A percentile compares a stretch with the other conserved stretches of the same genome.
Evolutionary conservation across 2,797 vertebrate genomes (phyloP).

Genomic region (Gymnopithys bicolor): DNA sequence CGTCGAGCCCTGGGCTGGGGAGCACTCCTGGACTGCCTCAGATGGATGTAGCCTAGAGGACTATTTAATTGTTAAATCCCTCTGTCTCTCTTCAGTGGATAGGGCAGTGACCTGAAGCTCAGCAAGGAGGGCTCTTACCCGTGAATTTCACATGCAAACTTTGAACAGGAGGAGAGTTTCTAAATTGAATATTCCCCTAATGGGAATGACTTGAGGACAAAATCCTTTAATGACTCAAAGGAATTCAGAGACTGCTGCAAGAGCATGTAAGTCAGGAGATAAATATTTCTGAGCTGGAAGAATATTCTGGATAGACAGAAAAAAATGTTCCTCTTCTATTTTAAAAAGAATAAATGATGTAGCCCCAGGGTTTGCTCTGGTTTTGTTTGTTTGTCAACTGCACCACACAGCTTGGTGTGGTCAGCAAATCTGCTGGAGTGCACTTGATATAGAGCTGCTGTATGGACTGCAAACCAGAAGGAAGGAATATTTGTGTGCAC

Average conservation of each 20-base stretch:
- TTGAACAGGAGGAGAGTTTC: constrained; percentile 6
- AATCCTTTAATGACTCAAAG: constrained; percentile 43
- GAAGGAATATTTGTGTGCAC: neutral
- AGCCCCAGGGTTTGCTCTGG: neutral
- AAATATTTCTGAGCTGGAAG: constrained; percentile 14
- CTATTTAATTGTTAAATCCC: constrained; percentile 38
- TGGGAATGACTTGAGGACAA: constrained; percentile 52
- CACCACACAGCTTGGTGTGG: neutral
- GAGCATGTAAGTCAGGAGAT: neutral
- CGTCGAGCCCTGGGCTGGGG: neutral
- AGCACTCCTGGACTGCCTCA: accelerated
- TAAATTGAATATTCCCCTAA: constrained; percentile 50
- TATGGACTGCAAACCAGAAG: neutral
- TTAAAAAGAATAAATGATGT: neutral
- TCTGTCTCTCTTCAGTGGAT: neutral
- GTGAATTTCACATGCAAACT: neutral
- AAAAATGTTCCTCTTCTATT: neutral
- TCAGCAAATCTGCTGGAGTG: neutral
- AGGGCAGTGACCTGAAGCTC: constrained; percentile 8
- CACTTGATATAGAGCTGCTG: neutral
- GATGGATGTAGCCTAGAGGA: neutral
- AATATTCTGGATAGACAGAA: constrained; percentile 1
- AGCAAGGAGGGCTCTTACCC: neutral
- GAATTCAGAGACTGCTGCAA: constrained; percentile 15
- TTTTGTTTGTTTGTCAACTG: neutral